Evolutionary conservation across 1,140 invertebrate species (phyloP), one percentile per base, ranked within the genome.

Genomic region (Drosophila triauraria): DNA sequence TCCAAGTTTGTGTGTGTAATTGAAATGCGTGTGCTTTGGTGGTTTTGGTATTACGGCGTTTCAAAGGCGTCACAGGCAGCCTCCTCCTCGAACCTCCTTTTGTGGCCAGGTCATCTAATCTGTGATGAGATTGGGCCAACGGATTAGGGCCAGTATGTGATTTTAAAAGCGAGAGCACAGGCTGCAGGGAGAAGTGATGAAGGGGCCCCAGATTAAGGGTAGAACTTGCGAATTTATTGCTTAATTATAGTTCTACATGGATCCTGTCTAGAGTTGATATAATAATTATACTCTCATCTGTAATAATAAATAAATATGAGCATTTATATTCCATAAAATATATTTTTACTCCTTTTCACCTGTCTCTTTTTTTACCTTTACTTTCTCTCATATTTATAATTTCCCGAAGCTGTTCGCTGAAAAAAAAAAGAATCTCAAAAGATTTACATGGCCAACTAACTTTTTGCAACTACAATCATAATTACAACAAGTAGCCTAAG

Each of bases 371-470:
- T 30, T 10, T 40, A 25, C 60, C 44, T 23, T 15, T 17, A 15
- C 32, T 15, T n/a, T 38, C 30, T 23, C 5, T 54, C 20, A 35
- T 32, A 25, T 27, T 65, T 46, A 47, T 20, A 48, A 71, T 69
- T 48, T 30, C 32, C 23, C 42, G 38, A n/a, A 75, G 69, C 42
- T 60, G 13, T 20, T 27, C 9, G 4, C 12, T 4, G 27, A 15
- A 48, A 48, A 43, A 60, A 65, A 50, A 30, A 32, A 59, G 38
- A 27, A 30, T 51, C 61, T 64, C n/a, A 38, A 68, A 69, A 69
- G 82, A 87, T 87, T 86, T 88, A 65, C 82, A 88, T 83, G 44
- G 48, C 44, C 35, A 77, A 80, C 59, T 63, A 83, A 75, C 64
- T 58, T 69, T 53, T 57, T 60, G 78, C 67, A 81, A 78, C 74